Conservation (phyloP, 2,797 vertebrate genomes). For the Lagodon rhomboides region DNA sequence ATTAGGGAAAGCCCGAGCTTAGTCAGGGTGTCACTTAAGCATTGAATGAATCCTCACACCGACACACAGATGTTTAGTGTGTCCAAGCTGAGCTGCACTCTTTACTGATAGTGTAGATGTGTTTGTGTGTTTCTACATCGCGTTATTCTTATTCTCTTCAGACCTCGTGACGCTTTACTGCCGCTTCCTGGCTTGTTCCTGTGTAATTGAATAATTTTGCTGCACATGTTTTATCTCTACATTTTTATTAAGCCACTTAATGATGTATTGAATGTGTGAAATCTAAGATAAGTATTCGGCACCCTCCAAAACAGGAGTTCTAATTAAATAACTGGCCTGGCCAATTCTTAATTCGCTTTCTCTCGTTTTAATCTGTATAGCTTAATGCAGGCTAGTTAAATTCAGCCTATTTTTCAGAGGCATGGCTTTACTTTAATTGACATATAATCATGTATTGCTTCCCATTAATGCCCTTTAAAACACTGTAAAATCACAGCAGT, state of each 20-base stretch:
- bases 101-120: neutral
- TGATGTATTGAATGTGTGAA: constrained; percentile 37
- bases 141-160: constrained; percentile 7
- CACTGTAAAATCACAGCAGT: constrained; percentile 38
- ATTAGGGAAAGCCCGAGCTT: constrained; percentile 21
- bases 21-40: constrained; percentile 16
- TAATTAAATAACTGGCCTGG: constrained; percentile 61
- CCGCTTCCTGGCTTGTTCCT: constrained; percentile 19
- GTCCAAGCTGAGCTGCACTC: neutral
- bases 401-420: constrained; percentile 66
- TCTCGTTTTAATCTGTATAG: constrained; percentile 63
- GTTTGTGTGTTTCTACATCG: neutral
- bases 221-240: constrained; percentile 23
- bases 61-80: constrained; percentile 12
- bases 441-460: constrained; percentile 60
- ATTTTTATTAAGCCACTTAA: constrained; percentile 43
- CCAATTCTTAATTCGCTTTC: constrained; percentile 65
- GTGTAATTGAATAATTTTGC: constrained; percentile 4
- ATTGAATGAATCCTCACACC: neutral
- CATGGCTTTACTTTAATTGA: constrained; percentile 68
- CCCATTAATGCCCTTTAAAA: constrained; percentile 65
- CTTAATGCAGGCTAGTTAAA: constrained; percentile 67
- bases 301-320: constrained; percentile 41
- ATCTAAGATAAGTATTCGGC: constrained; percentile 50
- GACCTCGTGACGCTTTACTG: neutral